Evolutionary conservation across 2,113 vertebrate genomes (phyloP).

Genomic region (Anhinga anhinga): DNA sequence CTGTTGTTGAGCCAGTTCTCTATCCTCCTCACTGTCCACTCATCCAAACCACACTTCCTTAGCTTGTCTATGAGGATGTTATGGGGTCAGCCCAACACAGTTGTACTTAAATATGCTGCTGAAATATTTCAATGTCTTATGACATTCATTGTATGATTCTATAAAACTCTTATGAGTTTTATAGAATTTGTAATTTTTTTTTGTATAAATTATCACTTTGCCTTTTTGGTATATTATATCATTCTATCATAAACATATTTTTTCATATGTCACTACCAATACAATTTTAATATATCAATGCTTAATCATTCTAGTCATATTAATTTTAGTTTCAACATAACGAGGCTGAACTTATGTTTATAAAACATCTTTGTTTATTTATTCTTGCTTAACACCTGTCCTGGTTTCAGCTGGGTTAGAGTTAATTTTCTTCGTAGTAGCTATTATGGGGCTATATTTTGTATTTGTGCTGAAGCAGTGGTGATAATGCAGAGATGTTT

Average conservation of each 20-base stretch:
- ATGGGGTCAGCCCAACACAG: neutral
- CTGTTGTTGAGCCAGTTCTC: too few relatives aligned
- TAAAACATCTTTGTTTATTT: neutral
- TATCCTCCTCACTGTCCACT: too few relatives aligned
- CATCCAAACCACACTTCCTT: too few relatives aligned
- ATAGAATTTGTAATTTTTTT: neutral
- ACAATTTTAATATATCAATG: neutral
- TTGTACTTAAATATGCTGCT: neutral
- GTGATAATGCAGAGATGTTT: too few relatives aligned
- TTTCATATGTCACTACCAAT: neutral
- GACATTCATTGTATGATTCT: too few relatives aligned
- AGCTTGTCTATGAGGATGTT: too few relatives aligned
- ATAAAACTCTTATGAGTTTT: neutral
- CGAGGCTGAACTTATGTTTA: neutral
- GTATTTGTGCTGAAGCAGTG: too few relatives aligned
- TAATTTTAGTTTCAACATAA: neutral
- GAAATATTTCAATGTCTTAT: neutral
- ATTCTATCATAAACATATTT: neutral
- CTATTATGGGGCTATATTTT: too few relatives aligned
- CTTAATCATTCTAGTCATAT: neutral
- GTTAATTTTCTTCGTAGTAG: too few relatives aligned
- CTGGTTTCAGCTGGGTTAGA: too few relatives aligned
- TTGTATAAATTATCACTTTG: neutral
- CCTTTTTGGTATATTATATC: neutral
- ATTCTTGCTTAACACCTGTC: neutral